These are phyloP conservation scores for Steatornis caripensis DNA, from an alignment of 2,113 vertebrate species.

Conservation along the genomic window DNA sequence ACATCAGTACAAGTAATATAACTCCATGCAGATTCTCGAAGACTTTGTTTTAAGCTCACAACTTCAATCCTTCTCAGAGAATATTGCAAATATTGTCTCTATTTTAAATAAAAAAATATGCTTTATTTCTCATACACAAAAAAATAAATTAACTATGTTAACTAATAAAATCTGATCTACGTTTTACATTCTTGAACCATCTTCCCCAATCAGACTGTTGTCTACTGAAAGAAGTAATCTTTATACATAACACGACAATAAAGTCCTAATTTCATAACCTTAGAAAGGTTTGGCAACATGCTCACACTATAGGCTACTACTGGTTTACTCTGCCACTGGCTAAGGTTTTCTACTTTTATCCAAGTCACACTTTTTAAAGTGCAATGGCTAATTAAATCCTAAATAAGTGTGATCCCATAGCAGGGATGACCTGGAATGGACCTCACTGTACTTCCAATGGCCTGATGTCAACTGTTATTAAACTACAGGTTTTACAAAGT, in stretches of 20 bases:
- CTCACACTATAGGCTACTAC: neutral
- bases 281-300: neutral
- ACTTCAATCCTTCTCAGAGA: neutral
- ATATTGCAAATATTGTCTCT: neutral
- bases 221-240: neutral
- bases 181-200: neutral
- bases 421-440: slow-evolving; percentile 63
- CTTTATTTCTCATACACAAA: neutral
- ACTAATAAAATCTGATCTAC: neutral
- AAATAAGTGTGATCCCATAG: neutral
- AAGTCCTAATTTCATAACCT: neutral
- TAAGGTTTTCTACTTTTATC: neutral
- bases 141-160: neutral
- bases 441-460: slow-evolving; percentile 63
- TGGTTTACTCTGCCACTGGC: neutral
- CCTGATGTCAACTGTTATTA: slow-evolving; percentile 75
- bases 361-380: neutral
- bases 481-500: slow-evolving; percentile 71
- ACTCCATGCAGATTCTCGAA: neutral
- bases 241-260: neutral
- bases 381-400: neutral
- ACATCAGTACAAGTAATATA: neutral
- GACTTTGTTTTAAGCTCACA: neutral
- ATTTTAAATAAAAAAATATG: neutral
- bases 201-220: neutral